phyloP scores from a whole-genome alignment of 1,140 invertebrate species.

The Drosophila melanogaster region DNA sequence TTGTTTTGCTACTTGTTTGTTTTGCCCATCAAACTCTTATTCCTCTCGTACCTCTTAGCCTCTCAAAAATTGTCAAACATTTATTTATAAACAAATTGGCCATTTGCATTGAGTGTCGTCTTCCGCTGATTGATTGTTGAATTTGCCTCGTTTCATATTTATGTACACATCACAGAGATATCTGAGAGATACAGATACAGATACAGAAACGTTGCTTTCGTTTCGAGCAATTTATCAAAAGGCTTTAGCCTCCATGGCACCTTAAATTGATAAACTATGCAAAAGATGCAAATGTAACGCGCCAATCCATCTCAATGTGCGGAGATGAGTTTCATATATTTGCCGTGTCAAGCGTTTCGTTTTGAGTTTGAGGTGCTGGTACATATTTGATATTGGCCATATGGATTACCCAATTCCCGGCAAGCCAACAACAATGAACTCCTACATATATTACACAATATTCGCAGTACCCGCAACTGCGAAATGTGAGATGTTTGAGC shows the following conservation, averaged over 20 bases:
- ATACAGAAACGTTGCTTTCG: slow-evolving; percentile 20
- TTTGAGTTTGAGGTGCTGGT: slow-evolving; percentile 4
- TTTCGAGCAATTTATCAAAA: slow-evolving; percentile 44
- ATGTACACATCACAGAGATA: not conserved
- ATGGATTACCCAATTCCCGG: slow-evolving; percentile 46
- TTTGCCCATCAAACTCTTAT: not conserved
- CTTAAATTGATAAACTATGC: slow-evolving; percentile 57
- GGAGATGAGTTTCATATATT: slow-evolving; percentile 9
- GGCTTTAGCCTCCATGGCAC: slow-evolving; percentile 34
- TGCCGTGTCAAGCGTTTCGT: slow-evolving; percentile 11
- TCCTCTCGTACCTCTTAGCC: no score
- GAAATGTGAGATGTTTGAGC: slow-evolving; percentile 47
- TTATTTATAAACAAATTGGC: slow-evolving; percentile 43
- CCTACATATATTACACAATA: slow-evolving; percentile 42
- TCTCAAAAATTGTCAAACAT: slow-evolving; percentile 29
- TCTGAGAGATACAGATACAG: slow-evolving; percentile 20
- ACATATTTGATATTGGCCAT: slow-evolving; percentile 44
- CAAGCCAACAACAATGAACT: slow-evolving; percentile 23
- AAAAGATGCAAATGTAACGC: slow-evolving; percentile 44
- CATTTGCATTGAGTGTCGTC: slow-evolving; percentile 38
- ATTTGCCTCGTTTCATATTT: slow-evolving; percentile 32
- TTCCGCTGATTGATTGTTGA: slow-evolving; percentile 37
- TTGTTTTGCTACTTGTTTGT: not conserved
- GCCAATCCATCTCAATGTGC: slow-evolving; percentile 37
- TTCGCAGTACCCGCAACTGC: slow-evolving; percentile 30